Base-by-base conservation (phyloP, 53 echinoderm and acorn worm genomes). In the Echinometra lucunter region DNA sequence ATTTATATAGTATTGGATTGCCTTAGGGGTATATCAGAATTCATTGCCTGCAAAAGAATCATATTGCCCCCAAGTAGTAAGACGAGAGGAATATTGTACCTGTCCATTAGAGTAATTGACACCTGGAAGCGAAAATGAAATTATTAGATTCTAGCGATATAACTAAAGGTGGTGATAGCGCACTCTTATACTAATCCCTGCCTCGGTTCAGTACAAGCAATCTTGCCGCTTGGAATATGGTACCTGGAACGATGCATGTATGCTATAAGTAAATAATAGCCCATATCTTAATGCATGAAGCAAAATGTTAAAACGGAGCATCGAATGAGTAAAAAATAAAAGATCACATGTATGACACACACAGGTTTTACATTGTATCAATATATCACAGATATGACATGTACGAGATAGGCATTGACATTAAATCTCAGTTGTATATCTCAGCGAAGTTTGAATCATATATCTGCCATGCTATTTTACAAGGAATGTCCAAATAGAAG, bases 141-240 rank as follows among this genome's bases (percentile, higher is more conserved):
- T 85, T 85, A 85, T 85, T 85, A 85, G 85, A 85, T 85, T 47
- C 28, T 1, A 28, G 85, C 28, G 30, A 85, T 85, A 28, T n/a
- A 30, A 85, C 38, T 74, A 0, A 38, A 78, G 21, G 6, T 40
- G 69, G 69, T 63, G 17, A 17, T 19, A 40, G 78, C 40, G 21
- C 78, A 21, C 38, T n/a, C n/a, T 30, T 6, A 18, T 19, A 38
- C 21, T 78, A 40, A 78, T 78, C 78, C 78, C 17, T 19, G 38
- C 15, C 28, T 38, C 1, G 28, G 78, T 78, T 40, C 15, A 78
- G 78, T 78, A 40, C 63, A 78, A 78, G 38, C 78, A 42, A 23
- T 78, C 40, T 40, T 23, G 19, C 35, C 12, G 17, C 42, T 63
- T 78, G 40, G 40, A 78, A 40, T 78, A 78, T 4, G 42, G 42